Evolutionary conservation across 2,113 vertebrate genomes (phyloP).

Genomic region (Phrynocephalus versicolor): DNA sequence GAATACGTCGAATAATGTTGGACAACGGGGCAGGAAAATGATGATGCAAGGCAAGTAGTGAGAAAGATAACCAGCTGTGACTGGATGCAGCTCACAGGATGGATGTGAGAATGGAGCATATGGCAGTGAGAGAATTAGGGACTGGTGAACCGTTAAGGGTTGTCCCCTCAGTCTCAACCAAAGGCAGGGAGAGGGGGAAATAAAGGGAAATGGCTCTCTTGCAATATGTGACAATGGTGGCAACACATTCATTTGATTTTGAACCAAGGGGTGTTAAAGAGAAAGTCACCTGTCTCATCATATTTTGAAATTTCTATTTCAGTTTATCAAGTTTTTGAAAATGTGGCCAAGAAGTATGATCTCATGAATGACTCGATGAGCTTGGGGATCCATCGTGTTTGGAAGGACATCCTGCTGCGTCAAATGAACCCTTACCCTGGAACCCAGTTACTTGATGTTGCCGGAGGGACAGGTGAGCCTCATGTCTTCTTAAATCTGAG

Average conservation of each 20-base stretch:
- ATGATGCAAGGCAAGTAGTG: not conserved
- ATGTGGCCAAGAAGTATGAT: slow-evolving; percentile 92
- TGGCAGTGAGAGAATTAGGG: not conserved
- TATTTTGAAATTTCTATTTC: not conserved
- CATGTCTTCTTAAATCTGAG: not conserved
- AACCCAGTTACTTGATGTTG: slow-evolving; percentile 87
- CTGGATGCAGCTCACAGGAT: too few species aligned
- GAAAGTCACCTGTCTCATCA: fast-evolving
- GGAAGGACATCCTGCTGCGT: slow-evolving; percentile 90
- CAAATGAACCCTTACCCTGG: slow-evolving; percentile 90
- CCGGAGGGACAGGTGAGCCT: slow-evolving; percentile 91
- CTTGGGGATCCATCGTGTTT: slow-evolving; percentile 90
- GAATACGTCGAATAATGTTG: not conserved
- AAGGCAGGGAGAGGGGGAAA: not conserved
- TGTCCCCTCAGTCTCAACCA: not conserved
- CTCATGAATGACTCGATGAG: slow-evolving; percentile 98
- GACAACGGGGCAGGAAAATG: not conserved
- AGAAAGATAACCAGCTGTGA: not conserved
- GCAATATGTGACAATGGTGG: not conserved
- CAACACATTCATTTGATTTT: not conserved
- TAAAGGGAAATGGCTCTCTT: not conserved
- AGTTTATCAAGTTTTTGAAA: slow-evolving; percentile 96
- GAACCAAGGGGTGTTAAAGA: not conserved
- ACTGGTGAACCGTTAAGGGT: not conserved
- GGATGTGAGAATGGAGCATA: not conserved